A percentile compares a stretch with the other conserved stretches of the same genome.
phyloP scores from a whole-genome alignment of 2,888 invertebrate genomes.

The Craniophora ligustri region DNA sequence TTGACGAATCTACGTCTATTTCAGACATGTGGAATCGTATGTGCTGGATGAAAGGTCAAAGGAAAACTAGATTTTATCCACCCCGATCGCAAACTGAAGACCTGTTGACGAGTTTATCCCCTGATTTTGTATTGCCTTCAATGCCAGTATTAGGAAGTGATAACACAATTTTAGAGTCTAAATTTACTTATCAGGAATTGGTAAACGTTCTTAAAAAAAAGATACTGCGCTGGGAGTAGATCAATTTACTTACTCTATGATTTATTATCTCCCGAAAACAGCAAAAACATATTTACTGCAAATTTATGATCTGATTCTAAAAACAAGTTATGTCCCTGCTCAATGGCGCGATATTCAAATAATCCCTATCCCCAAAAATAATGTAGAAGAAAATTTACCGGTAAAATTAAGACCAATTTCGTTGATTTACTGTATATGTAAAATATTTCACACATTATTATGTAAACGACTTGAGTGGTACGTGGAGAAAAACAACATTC shows the following conservation, averaged over 20 bases:
- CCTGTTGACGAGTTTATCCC: neutral
- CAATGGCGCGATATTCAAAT: constrained; percentile 1
- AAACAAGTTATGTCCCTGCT: neutral
- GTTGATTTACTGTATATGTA: neutral
- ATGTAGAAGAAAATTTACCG: neutral
- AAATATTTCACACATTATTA: neutral
- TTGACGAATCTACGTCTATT: neutral
- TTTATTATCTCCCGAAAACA: neutral
- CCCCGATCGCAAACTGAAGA: neutral
- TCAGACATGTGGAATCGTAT: constrained; percentile 1
- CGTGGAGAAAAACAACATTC: too few species aligned
- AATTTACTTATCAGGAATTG: neutral
- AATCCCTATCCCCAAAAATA: neutral
- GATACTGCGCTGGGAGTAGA: constrained; percentile 1
- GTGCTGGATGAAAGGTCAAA: constrained; percentile 3
- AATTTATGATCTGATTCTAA: neutral
- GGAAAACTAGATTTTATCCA: neutral
- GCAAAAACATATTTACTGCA: neutral
- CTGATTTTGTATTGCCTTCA: neutral
- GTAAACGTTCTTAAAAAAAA: neutral
- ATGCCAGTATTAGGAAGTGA: too few species aligned
- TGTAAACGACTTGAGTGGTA: too few species aligned
- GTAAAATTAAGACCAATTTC: neutral
- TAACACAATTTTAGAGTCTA: neutral
- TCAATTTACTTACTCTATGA: constrained; percentile 1